Evolutionary conservation across 2,797 vertebrate species (phyloP).

Genomic region (Enteromius trimaculatus): DNA sequence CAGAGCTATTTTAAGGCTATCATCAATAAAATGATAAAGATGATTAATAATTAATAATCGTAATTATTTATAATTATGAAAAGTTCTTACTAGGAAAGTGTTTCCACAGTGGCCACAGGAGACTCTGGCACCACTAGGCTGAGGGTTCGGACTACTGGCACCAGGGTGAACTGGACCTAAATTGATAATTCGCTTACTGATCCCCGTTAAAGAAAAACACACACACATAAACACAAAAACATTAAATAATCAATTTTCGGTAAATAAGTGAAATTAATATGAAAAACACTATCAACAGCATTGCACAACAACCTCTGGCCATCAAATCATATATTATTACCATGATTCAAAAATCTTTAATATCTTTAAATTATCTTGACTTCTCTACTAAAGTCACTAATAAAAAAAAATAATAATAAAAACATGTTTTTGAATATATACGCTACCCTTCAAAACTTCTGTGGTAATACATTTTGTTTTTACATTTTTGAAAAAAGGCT

Average conservation of each 20-base stretch:
- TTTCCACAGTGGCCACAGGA: slow-evolving; percentile 88
- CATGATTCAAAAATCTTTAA: not conserved
- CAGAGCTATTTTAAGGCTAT: not conserved
- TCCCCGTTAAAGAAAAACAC: not conserved
- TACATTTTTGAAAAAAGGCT: not conserved
- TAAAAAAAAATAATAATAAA: not conserved
- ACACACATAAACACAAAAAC: not conserved
- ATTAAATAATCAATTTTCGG: not conserved
- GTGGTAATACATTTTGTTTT: not conserved
- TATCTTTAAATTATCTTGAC: not conserved
- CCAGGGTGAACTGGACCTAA: slow-evolving; percentile 84
- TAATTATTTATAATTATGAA: not conserved
- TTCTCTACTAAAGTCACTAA: not conserved
- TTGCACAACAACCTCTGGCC: not conserved
- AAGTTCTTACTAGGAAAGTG: slow-evolving; percentile 82
- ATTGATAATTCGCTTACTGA: slow-evolving; percentile 88
- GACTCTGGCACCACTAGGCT: slow-evolving; percentile 82
- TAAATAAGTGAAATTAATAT: not conserved
- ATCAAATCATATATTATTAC: not conserved
- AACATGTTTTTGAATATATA: not conserved
- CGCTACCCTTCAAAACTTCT: not conserved
- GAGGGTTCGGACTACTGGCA: slow-evolving; percentile 79
- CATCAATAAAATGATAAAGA: not conserved
- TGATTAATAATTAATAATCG: no score
- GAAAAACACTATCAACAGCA: not conserved